These are phyloP conservation scores for Dusona sp. DNA, from an alignment of 2,888 invertebrate genomes.

Conservation along the genomic window DNA sequence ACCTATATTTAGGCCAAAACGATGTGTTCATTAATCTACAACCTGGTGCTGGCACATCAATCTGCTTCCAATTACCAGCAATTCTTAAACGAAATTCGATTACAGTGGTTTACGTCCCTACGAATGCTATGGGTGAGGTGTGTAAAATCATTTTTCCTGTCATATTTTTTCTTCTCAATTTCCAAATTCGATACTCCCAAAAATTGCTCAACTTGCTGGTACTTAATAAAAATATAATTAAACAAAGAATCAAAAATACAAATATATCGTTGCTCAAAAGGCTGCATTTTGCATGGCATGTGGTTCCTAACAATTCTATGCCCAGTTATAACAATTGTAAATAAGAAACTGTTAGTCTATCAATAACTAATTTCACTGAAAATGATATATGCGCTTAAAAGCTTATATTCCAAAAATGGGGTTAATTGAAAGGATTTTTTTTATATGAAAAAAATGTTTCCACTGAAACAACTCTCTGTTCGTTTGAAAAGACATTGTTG, in stretches of 20 bases:
- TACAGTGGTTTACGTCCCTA: constrained; percentile 49
- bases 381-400: too few species aligned
- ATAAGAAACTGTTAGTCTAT: too few species aligned
- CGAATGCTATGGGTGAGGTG: constrained; percentile 37
- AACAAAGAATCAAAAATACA: neutral
- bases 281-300: neutral
- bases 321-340: too few species aligned
- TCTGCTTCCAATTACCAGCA: constrained; percentile 62
- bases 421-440: neutral
- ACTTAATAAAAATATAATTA: neutral
- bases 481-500: too few species aligned
- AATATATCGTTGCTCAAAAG: neutral
- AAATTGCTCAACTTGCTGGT: neutral
- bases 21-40: constrained; percentile 46
- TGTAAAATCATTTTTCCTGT: neutral
- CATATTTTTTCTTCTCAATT: neutral
- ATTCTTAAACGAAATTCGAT: constrained; percentile 33
- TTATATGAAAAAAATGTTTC: neutral
- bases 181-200: neutral
- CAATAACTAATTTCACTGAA: too few species aligned
- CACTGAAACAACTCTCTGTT: too few species aligned
- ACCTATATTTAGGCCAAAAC: constrained; percentile 33
- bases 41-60: constrained; percentile 60
- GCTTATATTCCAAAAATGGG: too few species aligned
- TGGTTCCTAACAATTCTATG: too few species aligned